phyloP scores from a whole-genome alignment of 2,113 vertebrate genomes.

The Brienomyrus brachyistius region DNA sequence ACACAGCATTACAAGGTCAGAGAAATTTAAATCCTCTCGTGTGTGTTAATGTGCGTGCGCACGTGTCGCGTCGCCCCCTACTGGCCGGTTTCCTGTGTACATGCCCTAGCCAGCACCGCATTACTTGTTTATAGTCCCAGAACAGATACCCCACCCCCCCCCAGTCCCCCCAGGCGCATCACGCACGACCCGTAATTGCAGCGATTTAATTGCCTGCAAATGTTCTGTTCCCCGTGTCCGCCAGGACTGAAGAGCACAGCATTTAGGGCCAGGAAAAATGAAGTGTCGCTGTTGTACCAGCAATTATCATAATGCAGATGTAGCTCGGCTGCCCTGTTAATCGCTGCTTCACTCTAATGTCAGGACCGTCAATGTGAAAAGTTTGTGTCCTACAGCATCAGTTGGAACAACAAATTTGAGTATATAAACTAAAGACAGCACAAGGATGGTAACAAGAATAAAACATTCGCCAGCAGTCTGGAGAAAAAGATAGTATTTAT shows the following conservation, averaged over 20 bases:
- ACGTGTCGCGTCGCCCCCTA: background rate
- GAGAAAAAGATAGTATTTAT: background rate
- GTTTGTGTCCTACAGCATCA: background rate
- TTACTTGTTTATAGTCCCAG: slow-evolving; percentile 43
- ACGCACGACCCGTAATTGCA: slow-evolving; percentile 71
- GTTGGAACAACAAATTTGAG: background rate
- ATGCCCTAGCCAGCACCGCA: background rate
- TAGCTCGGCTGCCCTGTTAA: background rate
- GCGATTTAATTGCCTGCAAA: slow-evolving; percentile 69
- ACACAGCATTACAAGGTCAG: background rate
- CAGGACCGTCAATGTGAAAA: background rate
- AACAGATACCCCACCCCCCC: slow-evolving; percentile 51
- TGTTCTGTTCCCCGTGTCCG: slow-evolving; percentile 59
- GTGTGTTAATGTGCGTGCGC: background rate
- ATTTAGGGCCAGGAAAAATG: slow-evolving; percentile 67
- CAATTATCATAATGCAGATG: slow-evolving; percentile 71
- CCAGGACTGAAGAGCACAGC: slow-evolving; percentile 62
- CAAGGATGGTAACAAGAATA: background rate
- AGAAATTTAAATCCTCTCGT: background rate
- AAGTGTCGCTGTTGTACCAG: slow-evolving; percentile 65
- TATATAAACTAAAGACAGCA: background rate
- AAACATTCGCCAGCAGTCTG: background rate
- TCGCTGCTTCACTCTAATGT: background rate
- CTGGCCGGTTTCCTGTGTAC: background rate
- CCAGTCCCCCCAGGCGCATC: slow-evolving; percentile 55